Base-by-base conservation (phyloP, 2,113 vertebrate species). In the Oncorhynchus clarkii region DNA sequence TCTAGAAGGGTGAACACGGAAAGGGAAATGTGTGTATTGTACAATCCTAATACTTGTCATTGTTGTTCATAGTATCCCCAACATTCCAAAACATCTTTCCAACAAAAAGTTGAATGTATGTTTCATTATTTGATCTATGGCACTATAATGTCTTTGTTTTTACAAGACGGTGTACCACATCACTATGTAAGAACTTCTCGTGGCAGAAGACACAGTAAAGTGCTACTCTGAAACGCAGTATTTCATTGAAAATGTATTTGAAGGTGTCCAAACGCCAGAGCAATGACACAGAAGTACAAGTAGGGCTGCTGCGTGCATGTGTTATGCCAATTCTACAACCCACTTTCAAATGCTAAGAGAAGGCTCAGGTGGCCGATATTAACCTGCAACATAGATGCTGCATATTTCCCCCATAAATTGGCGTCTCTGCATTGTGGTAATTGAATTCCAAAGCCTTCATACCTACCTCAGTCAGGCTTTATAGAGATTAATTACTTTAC, bases 401-500 rank as follows among this genome's bases (percentile, higher is more conserved):
- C 90, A 90, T 93, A 93, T 93, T 91, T 89, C 86, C 89, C 89
- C 89, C 79, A 93, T 92, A 93, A 82, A 80, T 93, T 95, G 93
- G 90, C 89, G 90, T 54, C 71, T 69, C 77, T 76, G 77, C 76
- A 79, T 92, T 91, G 90, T 91, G 89, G 90, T 94, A 95, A 95
- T 95, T 94, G 92, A 93, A 95, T 95, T 79, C 68, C 68, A 70
- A 22, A 22, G 68, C 68, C 68, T 48, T 49, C 68, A 49, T 70
- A 70, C 68, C 68, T 70, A 70, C 68, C 68, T 70, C 68, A 70
- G 68, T 24, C 45, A 70, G 39, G 93, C 95, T 91, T 98, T 95
- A 96, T 96, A 95, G 96, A 96, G 96, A 98, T 99, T 97, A 98
- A 98, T 98, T 97, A 96, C 95, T 95, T 92, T 94, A 54, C 51